Evolutionary conservation across 2,888 invertebrate species (phyloP), one percentile per base, ranked within the genome.

Genomic region (Agonopterix alstromeriana): DNA sequence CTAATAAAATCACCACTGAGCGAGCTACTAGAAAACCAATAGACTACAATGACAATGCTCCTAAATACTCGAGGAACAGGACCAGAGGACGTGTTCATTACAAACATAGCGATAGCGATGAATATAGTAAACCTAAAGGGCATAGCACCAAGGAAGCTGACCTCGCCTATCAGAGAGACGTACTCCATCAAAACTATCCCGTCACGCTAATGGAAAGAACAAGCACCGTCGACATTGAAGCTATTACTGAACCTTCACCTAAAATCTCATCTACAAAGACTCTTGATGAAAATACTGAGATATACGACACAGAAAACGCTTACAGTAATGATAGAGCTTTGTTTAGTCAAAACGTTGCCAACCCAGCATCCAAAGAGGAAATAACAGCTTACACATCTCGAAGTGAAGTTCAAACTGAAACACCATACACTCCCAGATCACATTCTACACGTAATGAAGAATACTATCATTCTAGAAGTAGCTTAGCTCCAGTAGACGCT

Each of bases 131-230:
- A 47, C 77, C 63, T 60, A 80, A 73, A 51, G 57, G 58, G 38
- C 65, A 67, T 17, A 65, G 57, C 10, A 67, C 51, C 10, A 83
- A 82, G 57, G 79, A 83, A 55, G 64, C 75, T 50, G 88, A 89
- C 50, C 66, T 92, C 53, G 92, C 92, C 2, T 92, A 92, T 55
- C 92, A 92, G 70, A 82, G 92, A 53, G 92, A 92, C 64, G 88
- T 92, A 2, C 66, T 92, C 4, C 92, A 92, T 58, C 92, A 92
- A 63, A 92, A 92, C 56, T 92, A 92, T 60, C 92, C 92, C 1
- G 90, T 91, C 0, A 91, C 92, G 5, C 56, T 89, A 17, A 83
- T 83, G 75, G 89, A 89, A 64, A 73, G 86, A 53, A 73, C 70
- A 52, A 89, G 84, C 54, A 90, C 90, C 27, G 73, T 76, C 40